Conservation (phyloP, 2,888 invertebrate genomes). For the Lomographa bimaculata region DNA sequence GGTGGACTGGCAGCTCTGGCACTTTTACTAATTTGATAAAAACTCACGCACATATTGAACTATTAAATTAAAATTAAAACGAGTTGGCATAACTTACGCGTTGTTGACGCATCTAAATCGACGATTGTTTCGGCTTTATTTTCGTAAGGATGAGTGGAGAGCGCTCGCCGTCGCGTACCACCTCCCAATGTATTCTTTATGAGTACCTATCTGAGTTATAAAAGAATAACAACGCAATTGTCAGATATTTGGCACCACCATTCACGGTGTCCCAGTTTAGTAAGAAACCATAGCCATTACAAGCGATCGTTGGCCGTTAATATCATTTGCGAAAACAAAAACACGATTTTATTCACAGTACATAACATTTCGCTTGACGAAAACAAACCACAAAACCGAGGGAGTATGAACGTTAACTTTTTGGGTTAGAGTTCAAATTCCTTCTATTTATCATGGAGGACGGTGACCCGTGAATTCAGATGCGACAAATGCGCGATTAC, state of each 20-base stretch:
- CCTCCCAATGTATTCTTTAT: no score
- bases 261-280: constrained; percentile 5
- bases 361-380: constrained; percentile 17
- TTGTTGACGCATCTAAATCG: no score
- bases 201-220: no score
- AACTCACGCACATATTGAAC: no score
- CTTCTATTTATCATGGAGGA: constrained; percentile 26
- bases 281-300: constrained; percentile 8
- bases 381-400: constrained; percentile 8
- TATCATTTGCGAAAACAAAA: constrained; percentile 25
- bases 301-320: constrained; percentile 18
- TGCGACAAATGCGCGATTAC: constrained; percentile 44
- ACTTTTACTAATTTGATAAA: no score
- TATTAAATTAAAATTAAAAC: no score
- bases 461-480: constrained; percentile 42
- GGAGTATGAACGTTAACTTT: constrained; percentile 17
- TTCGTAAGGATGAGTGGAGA: no score
- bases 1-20: no score
- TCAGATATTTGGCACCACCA: background rate
- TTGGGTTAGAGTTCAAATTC: constrained; percentile 20
- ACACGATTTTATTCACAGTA: constrained; percentile 23
- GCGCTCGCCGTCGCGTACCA: no score
- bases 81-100: no score
- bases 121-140: no score
- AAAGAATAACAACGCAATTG: no score